Conservation (phyloP, 2,797 vertebrate species). For the Bryconaethiops microstoma region DNA sequence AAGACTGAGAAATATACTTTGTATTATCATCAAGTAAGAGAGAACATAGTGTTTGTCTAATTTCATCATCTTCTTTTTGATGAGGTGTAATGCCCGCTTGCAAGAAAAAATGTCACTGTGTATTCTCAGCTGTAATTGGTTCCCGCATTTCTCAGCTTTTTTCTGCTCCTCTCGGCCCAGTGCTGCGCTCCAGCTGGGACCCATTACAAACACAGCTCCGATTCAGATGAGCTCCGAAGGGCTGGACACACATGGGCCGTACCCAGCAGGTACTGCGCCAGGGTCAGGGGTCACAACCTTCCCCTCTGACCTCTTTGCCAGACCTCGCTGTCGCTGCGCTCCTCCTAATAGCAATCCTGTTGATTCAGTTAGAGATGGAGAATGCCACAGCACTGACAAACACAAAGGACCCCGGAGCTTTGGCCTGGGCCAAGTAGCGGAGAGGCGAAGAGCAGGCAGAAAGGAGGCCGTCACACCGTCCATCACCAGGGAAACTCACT, state of each 20-base stretch:
- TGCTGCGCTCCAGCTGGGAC: constrained; percentile 55
- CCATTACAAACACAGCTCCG: constrained; percentile 57
- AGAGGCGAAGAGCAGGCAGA: constrained; percentile 44
- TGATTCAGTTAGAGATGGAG: constrained; percentile 57
- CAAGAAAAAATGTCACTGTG: constrained; percentile 23
- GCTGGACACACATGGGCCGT: constrained; percentile 52
- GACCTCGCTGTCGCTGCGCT: constrained; percentile 29
- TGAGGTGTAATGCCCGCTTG: neutral
- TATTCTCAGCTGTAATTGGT: constrained; percentile 30
- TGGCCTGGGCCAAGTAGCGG: neutral
- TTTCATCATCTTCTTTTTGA: neutral
- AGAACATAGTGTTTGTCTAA: neutral
- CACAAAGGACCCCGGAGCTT: constrained; percentile 42
- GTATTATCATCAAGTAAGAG: neutral
- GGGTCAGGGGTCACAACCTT: constrained; percentile 57
- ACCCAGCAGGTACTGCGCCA: constrained; percentile 62
- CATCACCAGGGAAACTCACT: constrained; percentile 49
- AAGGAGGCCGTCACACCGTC: constrained; percentile 35
- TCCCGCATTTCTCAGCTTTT: constrained; percentile 33
- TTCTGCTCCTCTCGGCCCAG: neutral
- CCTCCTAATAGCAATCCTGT: constrained; percentile 53
- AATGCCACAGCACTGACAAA: constrained; percentile 13
- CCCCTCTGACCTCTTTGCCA: constrained; percentile 45
- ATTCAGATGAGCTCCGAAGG: constrained; percentile 47
- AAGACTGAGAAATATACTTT: neutral